A percentile compares a stretch with the other conserved stretches of the same genome.
Conservation (phyloP, 2,113 vertebrate genomes). For the Parotia lawesii region DNA sequence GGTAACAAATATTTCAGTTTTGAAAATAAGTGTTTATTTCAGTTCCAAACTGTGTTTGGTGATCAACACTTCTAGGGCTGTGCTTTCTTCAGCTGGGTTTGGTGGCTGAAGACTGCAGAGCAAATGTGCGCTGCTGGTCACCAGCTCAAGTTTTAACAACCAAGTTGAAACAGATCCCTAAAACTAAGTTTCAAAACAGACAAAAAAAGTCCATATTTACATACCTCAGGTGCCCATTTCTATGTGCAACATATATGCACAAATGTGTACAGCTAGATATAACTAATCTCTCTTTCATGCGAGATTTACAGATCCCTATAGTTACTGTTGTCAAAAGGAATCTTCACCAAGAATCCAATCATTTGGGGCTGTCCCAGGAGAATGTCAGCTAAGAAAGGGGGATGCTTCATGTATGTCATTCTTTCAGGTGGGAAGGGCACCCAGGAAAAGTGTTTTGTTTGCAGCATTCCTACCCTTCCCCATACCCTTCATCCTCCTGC, state of each 20-base stretch:
- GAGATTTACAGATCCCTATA: not conserved
- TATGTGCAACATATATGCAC: not conserved
- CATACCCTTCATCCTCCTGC: rapidly evolving
- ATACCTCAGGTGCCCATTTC: not conserved
- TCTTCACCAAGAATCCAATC: not conserved
- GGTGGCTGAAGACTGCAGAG: not conserved
- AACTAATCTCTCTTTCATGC: not conserved
- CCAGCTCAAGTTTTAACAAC: not conserved
- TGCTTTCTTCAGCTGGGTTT: not conserved
- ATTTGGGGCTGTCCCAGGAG: not conserved
- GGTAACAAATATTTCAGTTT: not conserved
- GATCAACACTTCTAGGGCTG: not conserved
- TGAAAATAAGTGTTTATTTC: not conserved
- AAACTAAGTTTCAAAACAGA: not conserved
- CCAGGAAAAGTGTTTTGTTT: not conserved
- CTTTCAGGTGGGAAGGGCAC: not conserved
- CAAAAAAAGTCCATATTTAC: not conserved
- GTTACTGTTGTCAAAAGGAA: not conserved
- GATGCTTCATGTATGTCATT: not conserved
- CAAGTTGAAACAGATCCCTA: not conserved
- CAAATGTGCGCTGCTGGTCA: not conserved
- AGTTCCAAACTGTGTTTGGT: not conserved
- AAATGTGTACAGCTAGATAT: not conserved
- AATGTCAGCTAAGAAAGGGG: not conserved
- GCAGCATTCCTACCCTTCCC: not conserved